A percentile compares a stretch with the other conserved stretches of the same genome.
These are phyloP conservation scores for Heliconius hortense DNA, from an alignment of 2,888 invertebrate genomes.

Conservation along the genomic window DNA sequence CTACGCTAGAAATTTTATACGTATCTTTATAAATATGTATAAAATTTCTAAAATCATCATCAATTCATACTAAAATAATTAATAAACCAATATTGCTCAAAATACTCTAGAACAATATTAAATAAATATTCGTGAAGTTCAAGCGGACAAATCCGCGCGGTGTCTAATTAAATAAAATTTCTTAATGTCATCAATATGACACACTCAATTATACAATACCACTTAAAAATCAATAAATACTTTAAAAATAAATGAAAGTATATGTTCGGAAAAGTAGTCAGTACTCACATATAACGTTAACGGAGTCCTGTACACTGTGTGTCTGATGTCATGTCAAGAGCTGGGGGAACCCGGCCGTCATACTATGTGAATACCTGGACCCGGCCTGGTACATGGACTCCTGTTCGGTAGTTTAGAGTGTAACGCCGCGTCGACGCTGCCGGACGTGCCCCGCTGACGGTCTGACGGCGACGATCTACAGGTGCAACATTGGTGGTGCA, in stretches of 20 bases:
- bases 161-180: too few relatives aligned
- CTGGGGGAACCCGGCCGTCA: background rate
- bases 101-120: too few relatives aligned
- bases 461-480: slow-evolving; percentile 35
- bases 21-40: too few relatives aligned
- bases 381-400: background rate
- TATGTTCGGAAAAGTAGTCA: background rate
- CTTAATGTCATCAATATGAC: too few relatives aligned
- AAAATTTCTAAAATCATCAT: too few relatives aligned
- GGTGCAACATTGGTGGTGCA: slow-evolving; percentile 30
- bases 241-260: background rate
- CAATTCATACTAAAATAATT: too few relatives aligned
- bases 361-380: slow-evolving; percentile 2
- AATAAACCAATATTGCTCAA: too few relatives aligned
- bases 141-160: too few relatives aligned
- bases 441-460: slow-evolving; percentile 41
- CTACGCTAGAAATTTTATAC: too few relatives aligned
- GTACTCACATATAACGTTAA: background rate
- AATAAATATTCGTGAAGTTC: too few relatives aligned
- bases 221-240: too few relatives aligned
- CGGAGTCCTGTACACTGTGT: too few relatives aligned
- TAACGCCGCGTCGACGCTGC: slow-evolving; percentile 35
- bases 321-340: background rate
- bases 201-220: background rate
- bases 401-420: slow-evolving; percentile 41